A percentile compares a stretch with the other conserved stretches of the same genome.
phyloP scores from a whole-genome alignment of 2,113 vertebrate species.

The Urocolius indicus region DNA sequence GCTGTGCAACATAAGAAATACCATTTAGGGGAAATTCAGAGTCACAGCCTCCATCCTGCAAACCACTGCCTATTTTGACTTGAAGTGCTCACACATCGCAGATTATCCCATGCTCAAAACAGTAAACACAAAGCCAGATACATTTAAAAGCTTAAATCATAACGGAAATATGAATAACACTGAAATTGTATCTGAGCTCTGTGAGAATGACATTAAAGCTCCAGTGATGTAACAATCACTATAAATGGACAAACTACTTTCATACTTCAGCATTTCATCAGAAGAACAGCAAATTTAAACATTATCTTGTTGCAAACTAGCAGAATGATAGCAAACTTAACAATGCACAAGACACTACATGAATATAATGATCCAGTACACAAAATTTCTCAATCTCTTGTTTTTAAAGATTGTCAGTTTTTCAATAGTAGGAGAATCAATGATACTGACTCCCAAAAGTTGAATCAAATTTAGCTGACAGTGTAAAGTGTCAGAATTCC shows the following conservation, averaged over 20 bases:
- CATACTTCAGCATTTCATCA: background rate
- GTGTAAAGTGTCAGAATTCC: constrained; percentile 10
- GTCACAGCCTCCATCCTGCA: background rate
- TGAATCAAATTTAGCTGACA: constrained; percentile 31
- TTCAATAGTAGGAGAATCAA: constrained; percentile 17
- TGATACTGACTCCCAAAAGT: background rate
- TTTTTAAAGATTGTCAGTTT: constrained; percentile 17
- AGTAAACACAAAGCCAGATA: constrained; percentile 11
- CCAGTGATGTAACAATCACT: background rate
- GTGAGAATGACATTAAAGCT: background rate
- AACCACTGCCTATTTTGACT: background rate
- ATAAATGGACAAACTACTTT: constrained; percentile 11
- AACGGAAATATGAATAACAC: background rate
- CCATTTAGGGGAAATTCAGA: background rate
- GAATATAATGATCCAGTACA: background rate
- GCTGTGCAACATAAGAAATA: background rate
- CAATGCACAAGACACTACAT: background rate
- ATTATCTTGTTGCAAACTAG: background rate
- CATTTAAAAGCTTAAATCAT: constrained; percentile 20
- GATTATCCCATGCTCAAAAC: background rate
- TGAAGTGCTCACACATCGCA: background rate
- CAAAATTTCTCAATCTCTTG: background rate
- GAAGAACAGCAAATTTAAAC: background rate
- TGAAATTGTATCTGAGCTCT: background rate
- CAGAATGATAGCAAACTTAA: background rate